Base-by-base conservation (phyloP, 1,140 invertebrate genomes). In the Hyphantria cunea region DNA sequence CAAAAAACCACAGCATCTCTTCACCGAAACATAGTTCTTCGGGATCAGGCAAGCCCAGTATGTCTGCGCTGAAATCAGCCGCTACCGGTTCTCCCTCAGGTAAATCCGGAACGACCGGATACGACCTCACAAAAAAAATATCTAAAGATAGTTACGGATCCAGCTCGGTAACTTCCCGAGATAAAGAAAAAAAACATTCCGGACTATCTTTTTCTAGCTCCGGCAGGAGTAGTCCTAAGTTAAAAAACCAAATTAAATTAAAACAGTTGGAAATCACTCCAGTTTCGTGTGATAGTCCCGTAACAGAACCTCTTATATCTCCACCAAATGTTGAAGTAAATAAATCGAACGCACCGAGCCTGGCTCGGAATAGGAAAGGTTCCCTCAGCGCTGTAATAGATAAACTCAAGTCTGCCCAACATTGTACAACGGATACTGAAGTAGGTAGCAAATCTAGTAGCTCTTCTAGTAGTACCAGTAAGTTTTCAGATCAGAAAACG, bases 331-430 rank as follows among this genome's bases (percentile, higher is more conserved):
- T 92, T 0, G 94, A 94, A 77, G 76, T 93, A 0, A 92, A 89
- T 47, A 91, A 91, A 54, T 86, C 91, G 0, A 90, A 92, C 12
- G 90, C 92, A 2, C 92, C 92, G 25, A 93, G 92, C 59, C 92
- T 93, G 76, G 91, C 93, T 55, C 85, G 93, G 15, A 94, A 95
- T 76, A 92, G 95, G 50, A 97, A 97, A 83, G 94, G 95, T 44
- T 96, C 95, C 0, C 89, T 97, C 3, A 96, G 94, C 60, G 96
- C 96, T 0, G 95, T 98, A 0, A 96, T 97, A 58, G 96, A 97
- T 74, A 97, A 97, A 79, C 80, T 98, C 8, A 95, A 95, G 80
- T 95, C 93, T 15, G 94, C 94, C 17, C 95, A 95, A 64, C 94
- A 95, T 69, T 94, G 92, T 67, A 90, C 92, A 32, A 80, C 88